Evolutionary conservation across 2,113 vertebrate genomes (phyloP), one percentile per base, ranked within the genome.

Genomic region (Blennius ocellaris): DNA sequence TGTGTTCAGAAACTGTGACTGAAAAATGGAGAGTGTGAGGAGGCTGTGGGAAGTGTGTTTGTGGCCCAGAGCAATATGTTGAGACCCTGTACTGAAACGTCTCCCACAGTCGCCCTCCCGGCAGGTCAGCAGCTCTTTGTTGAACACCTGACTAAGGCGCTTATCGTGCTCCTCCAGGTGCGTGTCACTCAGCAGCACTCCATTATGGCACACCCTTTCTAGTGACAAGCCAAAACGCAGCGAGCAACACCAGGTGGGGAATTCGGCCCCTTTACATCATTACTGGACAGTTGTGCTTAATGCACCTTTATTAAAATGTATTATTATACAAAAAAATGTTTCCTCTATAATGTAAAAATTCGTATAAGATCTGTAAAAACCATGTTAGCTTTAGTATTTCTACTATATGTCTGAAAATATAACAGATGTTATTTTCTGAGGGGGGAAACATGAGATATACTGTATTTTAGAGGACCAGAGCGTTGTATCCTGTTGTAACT

Each of bases 161-260:
- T 85, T 84, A 85, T 86, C 80, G 7, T 68, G 73, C n/a, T 60
- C 52, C 53, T 84, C 75, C 86, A 87, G 83, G 82, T 84, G 85
- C 21, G 7, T 73, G 85, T 90, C 86, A 71, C n/a, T 92, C 88
- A 89, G 36, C 70, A 72, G 48, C 63, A 67, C 58, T 81, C 83
- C 71, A 85, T 86, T 68, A 83, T 14, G 6, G 57, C 8, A 49
- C 51, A 39, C 82, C 59, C 64, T 87, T 85, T 82, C 74, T 74
- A 65, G 65, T 57, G 59, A 11, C 11, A 0, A 44, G 17, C 50
- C 2, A 6, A 30, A n/a, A 48, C 60, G 37, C 43, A 71, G 49
- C 52, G 72, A 62, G 11, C 16, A 8, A 30, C 21, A 4, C 21
- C 21, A 30, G 21, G 21, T 30, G 21, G 21, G 21, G 4, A 30